These are phyloP conservation scores for Willowsia nigromaculata DNA, from an alignment of 2,888 invertebrate genomes.

Conservation along the genomic window DNA sequence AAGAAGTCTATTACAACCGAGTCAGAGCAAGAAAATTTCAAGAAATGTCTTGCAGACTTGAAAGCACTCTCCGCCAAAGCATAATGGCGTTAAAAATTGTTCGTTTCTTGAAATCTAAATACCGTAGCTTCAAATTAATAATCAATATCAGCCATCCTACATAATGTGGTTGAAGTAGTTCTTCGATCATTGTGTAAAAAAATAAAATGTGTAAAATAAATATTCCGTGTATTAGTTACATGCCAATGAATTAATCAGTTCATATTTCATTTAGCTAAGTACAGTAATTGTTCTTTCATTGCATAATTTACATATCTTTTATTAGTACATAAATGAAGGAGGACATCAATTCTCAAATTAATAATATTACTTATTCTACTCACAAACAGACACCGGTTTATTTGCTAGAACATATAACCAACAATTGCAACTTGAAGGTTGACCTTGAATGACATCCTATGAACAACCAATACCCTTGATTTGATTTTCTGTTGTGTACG, in stretches of 20 bases:
- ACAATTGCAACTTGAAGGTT: no score
- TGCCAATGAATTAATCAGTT: no score
- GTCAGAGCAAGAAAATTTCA: conserved; percentile 94
- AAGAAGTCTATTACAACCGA: conserved; percentile 93
- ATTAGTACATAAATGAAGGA: neutral
- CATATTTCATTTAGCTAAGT: no score
- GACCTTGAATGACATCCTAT: no score
- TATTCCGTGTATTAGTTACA: neutral
- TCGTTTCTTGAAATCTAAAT: conserved; percentile 32
- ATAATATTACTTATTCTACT: neutral
- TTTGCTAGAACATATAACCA: neutral
- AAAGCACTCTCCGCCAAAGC: conserved; percentile 85
- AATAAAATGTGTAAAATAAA: neutral
- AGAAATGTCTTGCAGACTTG: conserved; percentile 93
- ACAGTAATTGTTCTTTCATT: no score
- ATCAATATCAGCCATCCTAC: neutral
- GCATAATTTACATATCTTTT: neutral
- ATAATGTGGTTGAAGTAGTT: conserved; percentile 61
- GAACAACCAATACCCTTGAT: neutral
- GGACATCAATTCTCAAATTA: neutral
- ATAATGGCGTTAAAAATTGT: conserved; percentile 29
- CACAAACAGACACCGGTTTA: neutral
- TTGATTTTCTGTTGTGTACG: neutral
- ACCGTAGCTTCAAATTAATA: conserved; percentile 51
- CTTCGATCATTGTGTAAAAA: conserved; percentile 54